phyloP scores from a whole-genome alignment of 2,888 invertebrate species.

The Ichneumoninae sp. region DNA sequence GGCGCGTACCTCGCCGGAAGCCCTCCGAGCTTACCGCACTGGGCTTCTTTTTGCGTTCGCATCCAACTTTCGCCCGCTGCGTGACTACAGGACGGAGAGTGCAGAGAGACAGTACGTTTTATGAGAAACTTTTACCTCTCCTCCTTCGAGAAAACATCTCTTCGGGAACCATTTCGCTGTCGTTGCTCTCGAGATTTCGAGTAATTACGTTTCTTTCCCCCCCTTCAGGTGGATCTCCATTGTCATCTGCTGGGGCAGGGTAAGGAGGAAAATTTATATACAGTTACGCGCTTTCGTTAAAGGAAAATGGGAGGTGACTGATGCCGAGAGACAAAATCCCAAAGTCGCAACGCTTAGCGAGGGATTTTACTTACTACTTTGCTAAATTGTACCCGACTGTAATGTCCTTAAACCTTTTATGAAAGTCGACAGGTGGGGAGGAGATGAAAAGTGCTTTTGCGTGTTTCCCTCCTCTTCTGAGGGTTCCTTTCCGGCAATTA shows the following conservation, averaged over 20 bases:
- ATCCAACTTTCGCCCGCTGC: background rate
- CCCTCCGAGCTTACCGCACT: background rate
- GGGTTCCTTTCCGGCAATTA: slow-evolving; percentile 41
- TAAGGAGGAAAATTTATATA: slow-evolving; percentile 16
- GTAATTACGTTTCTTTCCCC: slow-evolving; percentile 64
- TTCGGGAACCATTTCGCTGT: slow-evolving; percentile 56
- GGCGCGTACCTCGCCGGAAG: background rate
- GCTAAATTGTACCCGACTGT: slow-evolving; percentile 61
- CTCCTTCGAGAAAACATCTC: slow-evolving; percentile 45
- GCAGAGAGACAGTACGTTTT: slow-evolving; percentile 29
- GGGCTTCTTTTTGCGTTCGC: background rate
- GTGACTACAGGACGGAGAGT: slow-evolving; percentile 12
- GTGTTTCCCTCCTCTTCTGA: slow-evolving; percentile 51
- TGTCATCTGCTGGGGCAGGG: slow-evolving; percentile 23
- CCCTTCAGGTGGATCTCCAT: slow-evolving; percentile 29
- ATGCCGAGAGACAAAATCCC: slow-evolving; percentile 52
- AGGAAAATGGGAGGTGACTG: slow-evolving; percentile 24
- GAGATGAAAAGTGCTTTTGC: slow-evolving; percentile 66
- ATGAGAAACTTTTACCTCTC: slow-evolving; percentile 52
- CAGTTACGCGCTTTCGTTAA: background rate
- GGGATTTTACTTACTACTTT: slow-evolving; percentile 64
- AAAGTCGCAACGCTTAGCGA: slow-evolving; percentile 44
- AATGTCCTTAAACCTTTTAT: slow-evolving; percentile 65
- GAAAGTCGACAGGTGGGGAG: slow-evolving; percentile 37
- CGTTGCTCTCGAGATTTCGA: slow-evolving; percentile 58